phyloP scores from a whole-genome alignment of 2,888 invertebrate genomes.

The Lypha dubia region DNA sequence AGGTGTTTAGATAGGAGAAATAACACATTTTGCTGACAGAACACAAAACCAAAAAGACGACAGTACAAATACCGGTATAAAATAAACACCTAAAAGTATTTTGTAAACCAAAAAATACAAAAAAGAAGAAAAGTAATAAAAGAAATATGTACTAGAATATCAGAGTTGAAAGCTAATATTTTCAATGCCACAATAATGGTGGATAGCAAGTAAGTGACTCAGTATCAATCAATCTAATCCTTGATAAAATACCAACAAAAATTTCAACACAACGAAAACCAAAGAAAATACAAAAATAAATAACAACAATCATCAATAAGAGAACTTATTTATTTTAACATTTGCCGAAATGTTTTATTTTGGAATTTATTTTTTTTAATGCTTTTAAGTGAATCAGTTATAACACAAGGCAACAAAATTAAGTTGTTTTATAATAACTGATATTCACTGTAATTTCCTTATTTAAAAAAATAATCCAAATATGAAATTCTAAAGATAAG shows the following conservation, averaged over 20 bases:
- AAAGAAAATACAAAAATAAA: too few relatives aligned
- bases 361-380: constrained; percentile 2
- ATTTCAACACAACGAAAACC: background rate
- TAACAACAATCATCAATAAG: background rate
- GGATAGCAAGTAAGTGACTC: constrained; percentile 72
- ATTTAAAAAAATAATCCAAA: too few relatives aligned
- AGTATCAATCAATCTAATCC: constrained; percentile 70
- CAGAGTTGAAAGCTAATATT: constrained; percentile 71
- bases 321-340: background rate
- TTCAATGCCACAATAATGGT: constrained; percentile 75
- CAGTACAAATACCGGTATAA: background rate
- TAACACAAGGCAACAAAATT: background rate
- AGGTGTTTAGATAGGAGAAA: constrained; percentile 3
- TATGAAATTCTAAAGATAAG: too few relatives aligned
- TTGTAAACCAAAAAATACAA: background rate
- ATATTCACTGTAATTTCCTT: too few relatives aligned
- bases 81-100: constrained; percentile 7
- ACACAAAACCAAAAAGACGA: constrained; percentile 9
- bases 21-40: constrained; percentile 17
- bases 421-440: too few relatives aligned
- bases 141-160: constrained; percentile 11
- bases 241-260: constrained; percentile 38
- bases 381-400: background rate
- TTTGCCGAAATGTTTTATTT: too few relatives aligned
- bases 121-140: background rate